Evolutionary conservation across 2,113 vertebrate genomes (phyloP).

Genomic region (Emydocephalus ijimae): DNA sequence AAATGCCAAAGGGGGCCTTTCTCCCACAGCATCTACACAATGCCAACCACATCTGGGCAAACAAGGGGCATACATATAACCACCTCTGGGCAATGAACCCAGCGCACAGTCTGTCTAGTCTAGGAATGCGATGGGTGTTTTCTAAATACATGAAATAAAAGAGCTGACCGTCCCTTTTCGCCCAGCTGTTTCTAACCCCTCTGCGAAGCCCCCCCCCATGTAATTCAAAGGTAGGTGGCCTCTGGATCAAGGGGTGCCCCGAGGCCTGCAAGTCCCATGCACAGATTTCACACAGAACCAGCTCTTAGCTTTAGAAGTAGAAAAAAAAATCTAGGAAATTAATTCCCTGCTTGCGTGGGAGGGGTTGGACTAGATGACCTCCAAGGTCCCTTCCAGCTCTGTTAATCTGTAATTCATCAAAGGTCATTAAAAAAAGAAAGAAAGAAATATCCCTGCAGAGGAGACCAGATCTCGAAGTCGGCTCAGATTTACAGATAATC

Average conservation of each 20-base stretch:
- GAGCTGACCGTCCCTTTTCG: neutral
- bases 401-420: neutral
- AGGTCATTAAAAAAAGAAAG: neutral
- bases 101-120: neutral
- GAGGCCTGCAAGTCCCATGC: neutral
- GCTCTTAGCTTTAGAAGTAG: neutral
- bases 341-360: too few species aligned
- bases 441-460: neutral
- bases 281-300: neutral
- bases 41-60: neutral
- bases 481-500: neutral
- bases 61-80: neutral
- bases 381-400: too few species aligned
- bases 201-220: neutral
- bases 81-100: neutral
- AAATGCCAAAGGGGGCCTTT: neutral
- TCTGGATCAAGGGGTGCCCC: neutral
- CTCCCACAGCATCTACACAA: neutral
- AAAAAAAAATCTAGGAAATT: neutral
- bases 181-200: neutral
- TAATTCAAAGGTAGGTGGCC: too few species aligned
- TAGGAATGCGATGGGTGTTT: neutral
- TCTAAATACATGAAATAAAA: too few species aligned
- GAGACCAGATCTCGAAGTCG: neutral
- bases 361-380: too few species aligned